Evolutionary conservation across 2,113 vertebrate species (phyloP), one percentile per base, ranked within the genome.

Genomic region (Heterotis niloticus): DNA sequence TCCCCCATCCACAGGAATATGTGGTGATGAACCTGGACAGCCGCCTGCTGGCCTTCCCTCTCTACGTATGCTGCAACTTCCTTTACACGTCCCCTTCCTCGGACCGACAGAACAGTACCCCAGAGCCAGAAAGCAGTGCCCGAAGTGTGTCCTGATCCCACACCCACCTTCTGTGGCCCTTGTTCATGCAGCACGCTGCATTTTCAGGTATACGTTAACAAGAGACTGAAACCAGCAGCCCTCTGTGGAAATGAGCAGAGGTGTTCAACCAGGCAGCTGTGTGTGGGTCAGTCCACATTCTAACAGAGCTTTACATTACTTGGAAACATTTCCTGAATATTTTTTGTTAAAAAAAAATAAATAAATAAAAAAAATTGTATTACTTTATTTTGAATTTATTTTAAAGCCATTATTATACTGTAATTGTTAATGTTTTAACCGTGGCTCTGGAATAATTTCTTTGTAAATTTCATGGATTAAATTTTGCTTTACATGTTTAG

Each of bases 1-100:
- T 51, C 73, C 5, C 4, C 83, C 60, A 81, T 79, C 77, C 81
- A 0, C 81, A 99, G 98, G 98, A 99, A 85, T 96, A 98, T 80
- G 93, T 98, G 0, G 96, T 99, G 77, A 96, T 99, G 96, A 97
- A 96, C 81, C 86, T 99, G 92, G 96, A 99, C 91, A 97, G 95
- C 79, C 92, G 96, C 0, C 91, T 99, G 82, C 89, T 98, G 70
- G 88, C 94, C 28, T 99, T 99, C 89, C 98, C 98, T 0, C 93
- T 99, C 7, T 99, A 96, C 5, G 93, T 99, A 86, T 98, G 95
- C 93, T 99, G 97, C 86, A 99, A 99, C 87, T 99, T 99, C 91
- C 88, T 97, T 80, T 99, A 98, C 84, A 97, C 95, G 0, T 96
- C 95, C 0, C 91, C 95, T 0, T 92, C 95, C 10, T 82, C 64